These are phyloP conservation scores for Heliconius sara DNA, from an alignment of 2,888 invertebrate genomes.

Conservation along the genomic window DNA sequence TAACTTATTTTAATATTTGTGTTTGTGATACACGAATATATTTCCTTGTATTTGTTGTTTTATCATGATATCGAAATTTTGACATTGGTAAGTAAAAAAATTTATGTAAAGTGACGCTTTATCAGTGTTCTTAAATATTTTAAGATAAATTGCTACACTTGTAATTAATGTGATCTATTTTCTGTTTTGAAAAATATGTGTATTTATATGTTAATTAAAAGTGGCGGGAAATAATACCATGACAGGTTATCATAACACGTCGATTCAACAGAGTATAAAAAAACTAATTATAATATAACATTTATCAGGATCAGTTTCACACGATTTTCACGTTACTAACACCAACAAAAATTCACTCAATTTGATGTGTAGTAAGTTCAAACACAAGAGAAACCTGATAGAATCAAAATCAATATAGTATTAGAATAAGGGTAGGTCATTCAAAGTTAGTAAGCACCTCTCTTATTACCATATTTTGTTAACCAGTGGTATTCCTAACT, in stretches of 20 bases:
- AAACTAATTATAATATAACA: neutral
- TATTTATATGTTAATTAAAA: constrained; percentile 1
- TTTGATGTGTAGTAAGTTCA: no score
- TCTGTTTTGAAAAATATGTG: neutral
- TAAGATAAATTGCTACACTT: neutral
- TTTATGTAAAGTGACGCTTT: constrained; percentile 17
- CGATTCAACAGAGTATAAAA: neutral
- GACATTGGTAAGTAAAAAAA: constrained; percentile 55
- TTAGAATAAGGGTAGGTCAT: no score
- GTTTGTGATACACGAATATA: neutral
- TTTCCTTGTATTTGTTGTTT: constrained; percentile 38
- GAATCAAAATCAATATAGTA: no score
- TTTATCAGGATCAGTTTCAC: neutral
- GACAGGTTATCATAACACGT: constrained; percentile 17
- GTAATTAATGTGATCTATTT: neutral
- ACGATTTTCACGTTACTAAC: no score
- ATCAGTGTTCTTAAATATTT: neutral
- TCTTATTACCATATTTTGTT: no score
- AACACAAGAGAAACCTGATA: no score
- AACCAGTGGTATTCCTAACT: neutral
- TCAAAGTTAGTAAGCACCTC: no score
- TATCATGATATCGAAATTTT: constrained; percentile 48
- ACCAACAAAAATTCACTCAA: no score
- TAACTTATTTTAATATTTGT: neutral
- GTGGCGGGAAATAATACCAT: constrained; percentile 37